Evolutionary conservation across 2,113 vertebrate genomes (phyloP), one percentile per base, ranked within the genome.

Genomic region (Ciconia maguari): DNA sequence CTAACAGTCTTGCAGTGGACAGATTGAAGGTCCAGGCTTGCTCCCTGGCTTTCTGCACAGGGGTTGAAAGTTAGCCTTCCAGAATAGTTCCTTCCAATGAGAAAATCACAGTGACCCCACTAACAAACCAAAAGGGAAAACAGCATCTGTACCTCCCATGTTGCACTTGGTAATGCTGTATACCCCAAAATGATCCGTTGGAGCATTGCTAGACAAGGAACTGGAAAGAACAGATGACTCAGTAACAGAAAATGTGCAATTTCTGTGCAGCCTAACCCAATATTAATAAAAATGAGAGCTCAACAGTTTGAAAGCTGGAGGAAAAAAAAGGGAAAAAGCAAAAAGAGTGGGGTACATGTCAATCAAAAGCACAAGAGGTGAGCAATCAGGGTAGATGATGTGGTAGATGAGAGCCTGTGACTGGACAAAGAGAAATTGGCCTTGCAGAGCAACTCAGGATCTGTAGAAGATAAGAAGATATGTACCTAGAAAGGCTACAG

Each of bases 311-410:
- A 64, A 81, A 88, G 11, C 6, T 60, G 10, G 2, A 4, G 27
- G 1, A 0, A 2, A 2, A 15, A 75, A 8, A 76, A 10, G 5
- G 4, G 4, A 52, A 94, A 61, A 69, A 2, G 3, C 16, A 7
- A 41, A 66, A 93, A 79, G 6, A 22, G 8, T 15, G 5, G 13
- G 0, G 4, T 21, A 22, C 6, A 0, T 41, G 46, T 62, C 34
- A 36, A 27, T 42, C 34, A 83, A 75, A 87, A 83, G 9, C 20
- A 51, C 2, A 77, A 76, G 10, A 70, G 8, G 11, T 62, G 27
- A 77, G 9, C 4, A 71, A 18, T 66, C 25, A 65, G 11, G 13
- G 8, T 32, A 22, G 15, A 42, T 21, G 3, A 32, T n/a, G 13
- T 27, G 7, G 15, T 26, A 75, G 51, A 27, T 51, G 25, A 87